Base-by-base conservation (phyloP, 2,888 invertebrate species). In the Antheraea assamensis region DNA sequence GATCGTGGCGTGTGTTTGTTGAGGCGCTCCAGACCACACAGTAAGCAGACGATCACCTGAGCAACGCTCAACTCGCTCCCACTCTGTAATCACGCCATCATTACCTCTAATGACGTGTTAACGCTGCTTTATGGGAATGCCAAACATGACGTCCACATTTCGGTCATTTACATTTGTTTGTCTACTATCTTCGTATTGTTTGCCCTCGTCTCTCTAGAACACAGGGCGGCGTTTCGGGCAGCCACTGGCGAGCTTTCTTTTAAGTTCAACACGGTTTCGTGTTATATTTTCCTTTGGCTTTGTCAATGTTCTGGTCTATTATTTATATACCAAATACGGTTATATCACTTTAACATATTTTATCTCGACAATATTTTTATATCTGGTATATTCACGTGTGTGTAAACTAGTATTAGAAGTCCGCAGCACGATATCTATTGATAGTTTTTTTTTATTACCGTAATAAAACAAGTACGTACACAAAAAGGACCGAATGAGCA, bases 101-200 rank as follows among this genome's bases (percentile, higher is more conserved):
- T 94, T 94, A 93, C 93, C 90, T 92, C 91, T 94, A 94, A 94
- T 94, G 93, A 94, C 92, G 94, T 94, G 94, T 93, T 94, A 94
- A 94, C 94, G 91, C 91, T 90, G 89, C 92, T 93, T 93, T 94
- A 94, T 94, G 94, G 94, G 94, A 94, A 94, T 93, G 93, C 94
- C 94, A 94, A 94, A 94, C 94, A 94, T 92, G 92, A 92, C 93
- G 93, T 91, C 91, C 93, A 93, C 90, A 93, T 94, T 94, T 94
- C 91, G 93, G 92, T 93, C 94, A 93, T 93, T 94, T 93, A 94
- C 92, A 92, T 94, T 92, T 94, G 94, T 94, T 94, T 94, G 93
- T 91, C 93, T 85, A 91, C 91, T 90, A 91, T 93, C 92, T 92
- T 88, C 84, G 87, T 87, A 86, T 86, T 94, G 92, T 94, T 94